phyloP scores from a whole-genome alignment of 2,113 vertebrate species.

The Tychaedon coryphoeus region DNA sequence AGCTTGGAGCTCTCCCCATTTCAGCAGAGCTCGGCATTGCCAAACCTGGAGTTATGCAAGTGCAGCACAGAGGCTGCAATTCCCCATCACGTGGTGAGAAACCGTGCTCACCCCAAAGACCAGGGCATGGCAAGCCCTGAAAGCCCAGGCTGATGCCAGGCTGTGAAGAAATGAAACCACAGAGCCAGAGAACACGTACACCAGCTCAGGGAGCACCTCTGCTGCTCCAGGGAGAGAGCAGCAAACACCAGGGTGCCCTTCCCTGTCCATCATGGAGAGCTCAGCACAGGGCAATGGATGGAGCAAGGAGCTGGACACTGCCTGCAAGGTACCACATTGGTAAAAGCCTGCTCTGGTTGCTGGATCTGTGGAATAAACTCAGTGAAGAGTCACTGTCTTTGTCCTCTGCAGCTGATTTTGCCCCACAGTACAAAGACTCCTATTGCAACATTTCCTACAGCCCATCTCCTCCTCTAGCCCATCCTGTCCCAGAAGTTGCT shows the following conservation, averaged over 20 bases:
- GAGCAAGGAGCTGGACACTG: neutral
- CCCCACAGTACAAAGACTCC: neutral
- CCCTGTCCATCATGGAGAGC: neutral
- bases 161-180: conserved; percentile 6
- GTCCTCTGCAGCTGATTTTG: neutral
- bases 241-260: neutral
- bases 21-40: conserved; percentile 22
- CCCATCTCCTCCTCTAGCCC: neutral
- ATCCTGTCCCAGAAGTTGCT: neutral
- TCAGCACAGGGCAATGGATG: fast-evolving
- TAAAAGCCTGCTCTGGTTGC: neutral
- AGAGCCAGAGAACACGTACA: neutral
- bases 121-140: neutral
- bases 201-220: neutral
- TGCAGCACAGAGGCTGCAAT: neutral
- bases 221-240: neutral
- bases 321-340: neutral
- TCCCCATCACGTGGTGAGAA: neutral
- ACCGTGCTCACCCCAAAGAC: neutral
- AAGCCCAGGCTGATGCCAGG: neutral
- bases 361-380: neutral
- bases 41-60: conserved; percentile 26
- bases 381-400: neutral
- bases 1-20: neutral
- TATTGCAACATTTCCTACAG: conserved; percentile 18